Evolutionary conservation across 2,113 vertebrate genomes (phyloP), one percentile per base, ranked within the genome.

Genomic region (Ammodytes dubius): DNA sequence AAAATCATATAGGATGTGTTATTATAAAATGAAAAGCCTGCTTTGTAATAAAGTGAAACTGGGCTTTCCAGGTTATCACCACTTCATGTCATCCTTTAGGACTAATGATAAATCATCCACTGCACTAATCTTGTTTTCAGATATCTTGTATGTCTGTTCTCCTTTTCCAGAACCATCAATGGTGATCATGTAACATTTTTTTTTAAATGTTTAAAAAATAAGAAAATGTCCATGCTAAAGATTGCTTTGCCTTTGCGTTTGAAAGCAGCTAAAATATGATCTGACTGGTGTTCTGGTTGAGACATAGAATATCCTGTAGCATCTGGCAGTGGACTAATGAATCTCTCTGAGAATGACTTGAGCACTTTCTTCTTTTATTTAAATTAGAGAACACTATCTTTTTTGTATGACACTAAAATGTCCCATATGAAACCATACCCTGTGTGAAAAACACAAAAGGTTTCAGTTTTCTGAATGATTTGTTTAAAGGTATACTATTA

Each of bases 31-130:
- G 27, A 68, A 74, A 69, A 64, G 12, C 35, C 10, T 73, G 57
- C 61, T 45, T 52, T 70, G 59, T 79, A 77, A 81, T 82, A 72
- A 86, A 83, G 54, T 77, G 19, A 67, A 82, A 69, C 58, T 82
- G 46, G 63, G 35, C 17, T 83, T 82, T 82, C 71, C 86, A 82
- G 56, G 77, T 78, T n/a, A 72, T 86, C 76, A 67, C 88, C 76
- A 67, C 88, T 70, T 84, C 91, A 82, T 77, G 79, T 79, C 66
- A 72, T 82, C 69, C 60, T 43, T 66, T 76, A 82, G 37, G 37
- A 74, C 79, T 71, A 92, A 89, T 89, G 63, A 82, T 87, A 82
- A 53, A 74, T n/a, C 57, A 56, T 77, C 73, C 7, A 60, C 56
- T 46, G 61, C 60, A 7, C n/a, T 84, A 56, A 68, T 65, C 58